Base-by-base conservation (phyloP, 2,113 vertebrate species). In the Rhea pennata region DNA sequence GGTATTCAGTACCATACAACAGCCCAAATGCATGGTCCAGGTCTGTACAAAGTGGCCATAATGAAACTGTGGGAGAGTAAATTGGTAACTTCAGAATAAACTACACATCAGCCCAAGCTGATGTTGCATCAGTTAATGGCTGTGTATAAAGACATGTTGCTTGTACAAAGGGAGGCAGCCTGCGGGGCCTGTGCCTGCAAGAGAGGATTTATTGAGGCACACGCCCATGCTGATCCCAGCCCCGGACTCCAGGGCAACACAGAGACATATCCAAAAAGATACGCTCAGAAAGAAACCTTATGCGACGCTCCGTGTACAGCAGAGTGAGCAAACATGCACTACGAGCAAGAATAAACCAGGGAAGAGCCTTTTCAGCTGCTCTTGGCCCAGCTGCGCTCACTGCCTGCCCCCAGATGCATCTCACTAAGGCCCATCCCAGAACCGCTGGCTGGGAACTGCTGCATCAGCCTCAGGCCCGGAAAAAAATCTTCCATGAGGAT, bases 391-490 rank as follows among this genome's bases (percentile, higher is more conserved):
- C 91, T 72, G 88, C 89, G 54, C 70, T 24, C 19, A 16, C 93
- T 62, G 19, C 82, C 89, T 36, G 27, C 26, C 65, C 40, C 59
- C 78, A 66, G 88, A 81, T 56, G 72, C 90, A 54, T 87, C 93
- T 54, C 88, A 58, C 75, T 9, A 92, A 92, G 98, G 97, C 96
- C 97, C 91, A 77, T 44, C 91, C 91, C 75, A 78, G 11, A 70
- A 46, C 67, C 8, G 56, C 64, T 36, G 36, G 27, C 65, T 26
- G 77, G 92, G 56, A 62, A 90, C 17, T 69, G 5, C 87, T 44
- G n/a, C 90, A 73, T 17, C 69, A 91, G 92, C 44, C 1, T 36
- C 91, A 54, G 69, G 69, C 79, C 92, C 24, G 80, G 81, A 74
- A 75, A 36, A 36, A 36, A 36, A 36, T 36, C 36, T 36, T 36